Conservation (phyloP, 2,113 vertebrate species). For the Donacobius atricapilla region DNA sequence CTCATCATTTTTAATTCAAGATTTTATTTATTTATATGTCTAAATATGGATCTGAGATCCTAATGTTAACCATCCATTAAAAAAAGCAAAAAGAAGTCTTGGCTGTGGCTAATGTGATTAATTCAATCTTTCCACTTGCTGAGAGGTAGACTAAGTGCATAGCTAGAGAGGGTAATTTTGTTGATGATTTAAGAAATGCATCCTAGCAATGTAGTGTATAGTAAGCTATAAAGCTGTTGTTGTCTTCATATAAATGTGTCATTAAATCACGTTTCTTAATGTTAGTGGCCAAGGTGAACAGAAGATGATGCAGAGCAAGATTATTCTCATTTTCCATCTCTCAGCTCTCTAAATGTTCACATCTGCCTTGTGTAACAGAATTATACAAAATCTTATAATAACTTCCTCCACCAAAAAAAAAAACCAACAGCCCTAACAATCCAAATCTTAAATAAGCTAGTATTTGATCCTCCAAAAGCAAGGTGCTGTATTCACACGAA, state of each 20-base stretch:
- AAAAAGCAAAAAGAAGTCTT: neutral
- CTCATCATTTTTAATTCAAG: neutral
- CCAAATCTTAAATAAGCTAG: neutral
- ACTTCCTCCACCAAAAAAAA: neutral
- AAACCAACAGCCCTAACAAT: neutral
- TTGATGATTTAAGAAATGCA: slow-evolving; percentile 2
- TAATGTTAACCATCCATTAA: neutral
- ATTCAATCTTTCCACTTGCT: neutral
- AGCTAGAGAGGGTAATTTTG: neutral
- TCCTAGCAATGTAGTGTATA: neutral
- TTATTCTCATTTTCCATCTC: neutral
- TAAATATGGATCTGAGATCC: neutral
- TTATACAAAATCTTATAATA: neutral
- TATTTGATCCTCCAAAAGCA: neutral
- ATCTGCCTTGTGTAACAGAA: neutral
- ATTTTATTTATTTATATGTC: neutral
- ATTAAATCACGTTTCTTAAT: neutral
- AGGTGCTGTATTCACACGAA: neutral
- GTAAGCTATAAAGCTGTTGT: neutral
- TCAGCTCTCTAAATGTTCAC: neutral
- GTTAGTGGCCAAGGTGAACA: neutral
- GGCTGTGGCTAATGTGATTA: neutral
- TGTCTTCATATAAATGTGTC: neutral
- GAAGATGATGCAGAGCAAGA: neutral
- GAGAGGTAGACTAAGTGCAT: neutral